These are phyloP conservation scores for Spilogale gracilis DNA, from an alignment of 2,113 vertebrate species.

Conservation along the genomic window DNA sequence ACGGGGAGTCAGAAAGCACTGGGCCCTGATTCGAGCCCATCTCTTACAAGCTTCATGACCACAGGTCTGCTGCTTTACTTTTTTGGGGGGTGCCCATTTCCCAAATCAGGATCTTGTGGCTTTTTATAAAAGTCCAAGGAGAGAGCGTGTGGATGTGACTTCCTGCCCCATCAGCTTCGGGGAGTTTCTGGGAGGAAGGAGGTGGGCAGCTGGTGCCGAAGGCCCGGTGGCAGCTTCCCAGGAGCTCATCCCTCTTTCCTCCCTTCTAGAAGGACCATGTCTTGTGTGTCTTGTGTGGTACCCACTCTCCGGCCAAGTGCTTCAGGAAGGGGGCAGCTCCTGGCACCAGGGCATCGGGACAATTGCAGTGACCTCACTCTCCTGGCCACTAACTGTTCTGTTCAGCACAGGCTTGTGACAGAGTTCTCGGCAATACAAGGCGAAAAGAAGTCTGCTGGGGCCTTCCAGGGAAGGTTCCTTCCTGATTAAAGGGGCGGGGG, in stretches of 20 bases:
- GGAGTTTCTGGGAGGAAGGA: not conserved
- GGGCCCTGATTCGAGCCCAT: no score
- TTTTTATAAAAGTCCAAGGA: not conserved
- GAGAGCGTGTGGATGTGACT: not conserved
- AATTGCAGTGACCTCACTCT: not conserved
- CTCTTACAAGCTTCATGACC: not conserved
- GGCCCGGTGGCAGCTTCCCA: not conserved
- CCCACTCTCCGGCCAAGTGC: not conserved
- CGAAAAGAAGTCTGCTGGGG: not conserved
- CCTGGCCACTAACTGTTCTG: not conserved
- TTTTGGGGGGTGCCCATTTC: not conserved
- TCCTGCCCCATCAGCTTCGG: not conserved
- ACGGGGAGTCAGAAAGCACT: not conserved
- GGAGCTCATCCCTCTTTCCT: not conserved
- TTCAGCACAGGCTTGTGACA: not conserved
- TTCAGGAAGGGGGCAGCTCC: not conserved
- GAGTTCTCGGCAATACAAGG: not conserved
- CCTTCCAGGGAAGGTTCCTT: not conserved
- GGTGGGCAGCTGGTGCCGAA: not conserved
- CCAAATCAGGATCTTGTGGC: not conserved
- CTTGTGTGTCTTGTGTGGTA: not conserved
- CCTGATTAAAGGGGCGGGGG: not conserved
- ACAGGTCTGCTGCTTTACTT: not conserved
- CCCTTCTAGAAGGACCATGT: not conserved
- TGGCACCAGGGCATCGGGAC: rapidly evolving